Conservation (phyloP, 1,140 invertebrate genomes). For the Gryllus bimaculatus region DNA sequence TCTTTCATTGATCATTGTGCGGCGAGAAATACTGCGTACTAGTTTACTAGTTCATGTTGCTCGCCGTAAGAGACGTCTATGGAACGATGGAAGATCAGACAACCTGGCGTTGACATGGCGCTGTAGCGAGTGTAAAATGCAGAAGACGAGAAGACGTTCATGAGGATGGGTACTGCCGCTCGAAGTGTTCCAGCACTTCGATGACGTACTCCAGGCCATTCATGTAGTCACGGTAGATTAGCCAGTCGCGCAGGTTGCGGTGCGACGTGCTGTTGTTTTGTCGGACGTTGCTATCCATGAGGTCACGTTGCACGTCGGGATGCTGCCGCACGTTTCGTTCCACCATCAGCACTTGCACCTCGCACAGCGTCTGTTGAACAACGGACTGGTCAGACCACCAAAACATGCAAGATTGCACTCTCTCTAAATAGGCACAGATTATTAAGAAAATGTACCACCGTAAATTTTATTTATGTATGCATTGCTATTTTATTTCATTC, state of each 20-base stretch:
- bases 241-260: slow-evolving; percentile 48
- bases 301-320: slow-evolving; percentile 41
- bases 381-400: not conserved
- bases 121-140: not conserved
- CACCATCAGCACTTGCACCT: slow-evolving; percentile 45
- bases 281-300: slow-evolving; percentile 44
- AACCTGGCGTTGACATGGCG: not conserved
- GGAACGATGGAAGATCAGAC: too few species aligned
- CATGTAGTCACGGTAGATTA: slow-evolving; percentile 58
- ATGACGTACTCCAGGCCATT: slow-evolving; percentile 49
- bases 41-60: too few species aligned
- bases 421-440: too few species aligned
- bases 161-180: slow-evolving; percentile 8
- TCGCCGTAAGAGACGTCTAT: too few species aligned
- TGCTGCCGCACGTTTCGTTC: slow-evolving; percentile 40
- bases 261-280: slow-evolving; percentile 35
- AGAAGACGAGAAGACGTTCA: not conserved
- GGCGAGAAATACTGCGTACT: too few species aligned
- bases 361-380: slow-evolving; percentile 41
- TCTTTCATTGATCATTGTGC: too few species aligned
- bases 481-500: too few species aligned
- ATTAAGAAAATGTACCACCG: too few species aligned
- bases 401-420: too few species aligned
- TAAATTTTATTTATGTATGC: too few species aligned
- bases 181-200: slow-evolving; percentile 32